Base-by-base conservation (phyloP, 2,888 invertebrate genomes). In the Drosophila peninsularis region DNA sequence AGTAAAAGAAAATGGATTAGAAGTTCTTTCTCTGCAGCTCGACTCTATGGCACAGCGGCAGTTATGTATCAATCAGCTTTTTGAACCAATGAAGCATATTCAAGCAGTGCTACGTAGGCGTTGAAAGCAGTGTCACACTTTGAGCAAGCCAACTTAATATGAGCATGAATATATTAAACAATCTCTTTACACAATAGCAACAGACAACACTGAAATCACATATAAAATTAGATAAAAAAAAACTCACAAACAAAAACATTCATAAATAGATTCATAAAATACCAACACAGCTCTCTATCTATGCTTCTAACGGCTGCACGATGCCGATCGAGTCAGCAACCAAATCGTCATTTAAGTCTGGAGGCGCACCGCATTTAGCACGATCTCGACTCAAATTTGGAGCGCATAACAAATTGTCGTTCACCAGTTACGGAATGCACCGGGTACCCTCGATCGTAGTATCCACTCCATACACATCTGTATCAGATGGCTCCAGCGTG, bases 111-210 rank as follows among this genome's bases (percentile, higher is more conserved):
- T 13, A 24, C n/a, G 50, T 36, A 50, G 27, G 49, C 62, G 1
- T 36, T 49, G 63, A 27, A 42, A 62, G 27, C 41, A 63, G 34
- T 49, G 41, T 49, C 21, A 49, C 7, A 11, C 32, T 4, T 14
- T 4, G 6, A 21, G 5, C 19, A 10, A 21, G 14, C 9, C 17
- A 11, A 17, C 17, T 5, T 24, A 24, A 24, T 3, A 4, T n/a
- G 24, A 11, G 11, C 0, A 13, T 21, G 32, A 13, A 17, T 17
- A 30, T 24, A 32, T 1, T 14, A 7, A 5, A 42, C 7, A 37
- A 62, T n/a, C n/a, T n/a, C n/a, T n/a, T n/a, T n/a, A 42, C 62
- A 62, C 17, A 27, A n/a, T 14, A 61, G n/a, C 10, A 19, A 49
- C 53, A 39, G 11, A 49, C 14, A 49, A 49, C 49, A 50, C 21